Evolutionary conservation across 2,888 invertebrate species (phyloP).

Genomic region (Epinotia ramella): DNA sequence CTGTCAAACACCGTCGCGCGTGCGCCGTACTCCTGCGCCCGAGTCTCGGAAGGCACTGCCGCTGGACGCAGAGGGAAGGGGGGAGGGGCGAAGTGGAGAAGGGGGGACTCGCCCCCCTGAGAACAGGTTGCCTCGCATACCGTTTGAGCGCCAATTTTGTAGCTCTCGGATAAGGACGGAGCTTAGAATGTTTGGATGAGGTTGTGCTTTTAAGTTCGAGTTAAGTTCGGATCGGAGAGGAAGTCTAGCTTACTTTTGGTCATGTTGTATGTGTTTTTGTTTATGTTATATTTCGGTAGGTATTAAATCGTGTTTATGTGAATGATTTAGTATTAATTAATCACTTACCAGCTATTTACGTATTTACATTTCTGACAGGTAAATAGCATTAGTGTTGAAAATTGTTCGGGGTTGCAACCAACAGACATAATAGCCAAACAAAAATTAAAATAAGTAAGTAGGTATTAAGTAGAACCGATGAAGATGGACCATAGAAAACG

Average conservation of each 20-base stretch:
- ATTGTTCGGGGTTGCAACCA: neutral
- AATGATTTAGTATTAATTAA: too few relatives aligned
- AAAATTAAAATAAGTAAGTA: neutral
- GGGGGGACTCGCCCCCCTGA: slow-evolving; percentile 60
- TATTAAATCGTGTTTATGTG: too few relatives aligned
- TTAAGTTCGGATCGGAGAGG: slow-evolving; percentile 2
- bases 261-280: neutral
- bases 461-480: neutral
- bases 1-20: slow-evolving; percentile 52
- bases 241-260: neutral
- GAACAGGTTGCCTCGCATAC: slow-evolving; percentile 82
- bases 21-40: slow-evolving; percentile 64
- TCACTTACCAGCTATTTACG: too few relatives aligned
- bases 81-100: slow-evolving; percentile 29
- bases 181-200: slow-evolving; percentile 56
- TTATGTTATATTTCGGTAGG: too few relatives aligned
- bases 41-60: slow-evolving; percentile 68
- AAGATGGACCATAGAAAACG: too few relatives aligned
- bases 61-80: slow-evolving; percentile 48
- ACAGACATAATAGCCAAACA: too few relatives aligned
- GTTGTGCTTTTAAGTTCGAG: slow-evolving; percentile 32
- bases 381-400: neutral
- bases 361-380: too few relatives aligned
- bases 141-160: slow-evolving; percentile 80
- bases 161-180: slow-evolving; percentile 64